Conservation (phyloP, 2,888 invertebrate genomes). For the Slavum lentiscoides region DNA sequence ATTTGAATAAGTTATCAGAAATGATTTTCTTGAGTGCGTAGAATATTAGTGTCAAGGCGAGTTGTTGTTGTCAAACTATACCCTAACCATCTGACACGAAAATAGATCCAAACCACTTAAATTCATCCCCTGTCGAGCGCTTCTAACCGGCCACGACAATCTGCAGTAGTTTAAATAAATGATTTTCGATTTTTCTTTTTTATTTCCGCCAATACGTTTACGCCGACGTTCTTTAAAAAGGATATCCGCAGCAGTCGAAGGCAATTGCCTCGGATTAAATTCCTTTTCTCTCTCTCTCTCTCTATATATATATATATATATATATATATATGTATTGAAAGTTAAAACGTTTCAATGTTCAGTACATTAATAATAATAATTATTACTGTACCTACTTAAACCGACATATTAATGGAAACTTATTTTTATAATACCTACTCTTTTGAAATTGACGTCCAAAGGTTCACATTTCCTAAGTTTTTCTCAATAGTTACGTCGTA, state of each 20-base stretch:
- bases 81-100: not conserved
- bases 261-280: conserved; percentile 2
- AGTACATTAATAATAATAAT: no score
- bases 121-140: conserved; percentile 1
- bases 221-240: conserved; percentile 10
- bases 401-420: no score
- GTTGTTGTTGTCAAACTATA: conserved; percentile 4
- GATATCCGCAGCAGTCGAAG: not conserved
- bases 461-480: not conserved
- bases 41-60: not conserved
- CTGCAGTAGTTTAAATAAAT: conserved; percentile 10
- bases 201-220: conserved; percentile 12
- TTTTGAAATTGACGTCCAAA: not conserved
- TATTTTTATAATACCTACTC: not conserved
- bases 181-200: conserved; percentile 21
- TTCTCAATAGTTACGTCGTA: not conserved
- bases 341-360: no score
- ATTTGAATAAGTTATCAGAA: not conserved
- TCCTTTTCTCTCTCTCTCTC: not conserved
- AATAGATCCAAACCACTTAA: conserved; percentile 35
- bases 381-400: no score
- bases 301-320: not conserved
- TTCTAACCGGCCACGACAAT: not conserved
- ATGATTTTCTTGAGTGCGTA: conserved; percentile 21
- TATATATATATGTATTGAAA: no score